Evolutionary conservation across 2,113 vertebrate genomes (phyloP), one percentile per base, ranked within the genome.

Genomic region (Phocoena phocoena): DNA sequence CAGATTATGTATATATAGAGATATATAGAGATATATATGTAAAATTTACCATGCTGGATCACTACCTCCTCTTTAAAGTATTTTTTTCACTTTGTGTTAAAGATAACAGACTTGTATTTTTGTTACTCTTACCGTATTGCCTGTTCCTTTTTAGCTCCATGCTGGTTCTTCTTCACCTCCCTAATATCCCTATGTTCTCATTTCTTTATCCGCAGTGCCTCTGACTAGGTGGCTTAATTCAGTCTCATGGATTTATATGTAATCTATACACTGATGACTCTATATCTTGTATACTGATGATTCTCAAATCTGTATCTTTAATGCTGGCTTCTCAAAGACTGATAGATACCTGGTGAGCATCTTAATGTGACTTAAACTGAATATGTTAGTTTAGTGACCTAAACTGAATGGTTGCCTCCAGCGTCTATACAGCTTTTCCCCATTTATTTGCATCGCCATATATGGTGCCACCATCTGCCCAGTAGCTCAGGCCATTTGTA

Each of bases 11-110:
- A 25, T 50, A 25, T 41, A 41, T 1, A 41, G 41, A 6, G 44
- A 47, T 47, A 25, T 11, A 71, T 71, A 25, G 47, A 76, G 47
- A 76, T 28, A 28, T 31, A 15, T 2, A 38, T 70, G 17, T 47
- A 83, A 44, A 80, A 88, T 63, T 80, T 67, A 26, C 38, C 50
- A 63, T n/a, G 21, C 6, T 41, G 6, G 20, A 87, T 81, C n/a
- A 82, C 41, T n/a, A 21, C 6, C 13, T 89, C 20, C 38, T 83
- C 15, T 44, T 71, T 41, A 36, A 88, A 65, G 12, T n/a, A 73
- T 11, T 81, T 80, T 95, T 84, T 87, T 80, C n/a, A 86, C 5
- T 73, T 93, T 67, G 10, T 79, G 95, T 84, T 96, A 31, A 74
- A 90, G 41, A 70, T 44, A 47, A 68, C 3, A 25, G 71, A 53